These are phyloP conservation scores for Dolichoris vasculosae DNA, from an alignment of 1,140 invertebrate genomes.

Conservation along the genomic window DNA sequence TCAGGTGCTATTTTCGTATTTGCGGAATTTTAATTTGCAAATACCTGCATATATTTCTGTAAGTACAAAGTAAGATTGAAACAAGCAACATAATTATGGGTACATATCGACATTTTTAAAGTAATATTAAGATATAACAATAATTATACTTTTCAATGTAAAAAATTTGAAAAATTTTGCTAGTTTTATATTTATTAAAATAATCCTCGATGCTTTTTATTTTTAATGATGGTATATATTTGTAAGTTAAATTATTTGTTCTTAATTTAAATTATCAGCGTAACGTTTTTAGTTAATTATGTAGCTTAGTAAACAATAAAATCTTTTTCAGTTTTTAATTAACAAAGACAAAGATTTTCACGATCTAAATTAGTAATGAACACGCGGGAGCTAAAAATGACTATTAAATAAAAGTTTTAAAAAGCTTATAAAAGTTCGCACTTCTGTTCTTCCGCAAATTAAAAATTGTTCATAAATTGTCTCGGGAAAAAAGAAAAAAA, in stretches of 20 bases:
- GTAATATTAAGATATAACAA: not conserved
- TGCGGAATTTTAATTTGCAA: not conserved
- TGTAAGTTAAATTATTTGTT: not conserved
- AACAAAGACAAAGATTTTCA: constrained; percentile 16
- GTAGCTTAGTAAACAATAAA: not conserved
- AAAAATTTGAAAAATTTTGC: not conserved
- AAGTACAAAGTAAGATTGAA: not conserved
- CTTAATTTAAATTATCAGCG: not conserved
- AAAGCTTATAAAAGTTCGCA: constrained; percentile 31
- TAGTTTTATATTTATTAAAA: no score
- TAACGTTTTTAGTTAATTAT: not conserved
- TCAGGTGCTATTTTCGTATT: not conserved
- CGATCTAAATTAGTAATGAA: constrained; percentile 38
- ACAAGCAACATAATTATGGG: not conserved
- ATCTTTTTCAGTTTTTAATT: constrained; percentile 31
- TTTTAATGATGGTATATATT: not conserved
- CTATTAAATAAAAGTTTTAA: constrained; percentile 37
- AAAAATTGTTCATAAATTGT: constrained; percentile 41
- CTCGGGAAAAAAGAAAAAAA: not conserved
- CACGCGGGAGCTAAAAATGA: constrained; percentile 9
- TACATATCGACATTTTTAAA: no score
- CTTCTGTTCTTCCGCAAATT: constrained; percentile 22
- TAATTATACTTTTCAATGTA: no score
- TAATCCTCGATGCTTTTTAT: not conserved
- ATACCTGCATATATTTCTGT: not conserved